Percentiles rank a stretch among this genome's conserved stretches.
These are phyloP conservation scores for Odontomachus brunneus DNA, from an alignment of 1,140 invertebrate genomes.

Conservation along the genomic window DNA sequence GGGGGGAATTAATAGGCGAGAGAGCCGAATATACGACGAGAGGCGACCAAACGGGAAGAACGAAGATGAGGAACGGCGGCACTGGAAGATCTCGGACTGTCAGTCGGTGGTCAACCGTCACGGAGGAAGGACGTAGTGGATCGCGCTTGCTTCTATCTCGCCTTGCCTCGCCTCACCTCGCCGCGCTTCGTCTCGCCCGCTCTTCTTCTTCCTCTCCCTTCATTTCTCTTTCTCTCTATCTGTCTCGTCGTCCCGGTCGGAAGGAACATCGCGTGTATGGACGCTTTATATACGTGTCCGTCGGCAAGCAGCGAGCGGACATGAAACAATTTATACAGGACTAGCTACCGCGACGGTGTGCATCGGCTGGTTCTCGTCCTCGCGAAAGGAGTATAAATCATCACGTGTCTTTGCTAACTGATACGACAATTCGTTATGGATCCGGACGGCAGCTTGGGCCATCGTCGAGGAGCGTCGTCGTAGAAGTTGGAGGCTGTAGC, in stretches of 20 bases:
- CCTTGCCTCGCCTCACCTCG: background rate
- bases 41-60: conserved; percentile 74
- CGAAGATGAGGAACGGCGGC: conserved; percentile 83
- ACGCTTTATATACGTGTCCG: conserved; percentile 20
- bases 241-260: background rate
- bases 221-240: no score
- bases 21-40: conserved; percentile 44
- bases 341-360: background rate
- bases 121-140: conserved; percentile 75
- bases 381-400: background rate
- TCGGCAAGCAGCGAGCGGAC: background rate
- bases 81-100: conserved; percentile 80
- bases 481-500: background rate
- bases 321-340: background rate
- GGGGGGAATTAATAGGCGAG: conserved; percentile 64
- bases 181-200: background rate
- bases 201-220: no score
- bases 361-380: background rate
- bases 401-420: background rate
- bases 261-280: background rate
- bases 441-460: background rate
- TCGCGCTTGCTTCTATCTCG: conserved; percentile 51
- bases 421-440: conserved; percentile 4
- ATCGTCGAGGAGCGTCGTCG: background rate
- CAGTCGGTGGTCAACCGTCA: conserved; percentile 83